Evolutionary conservation across 1,140 invertebrate species (phyloP).

Genomic region (Anastrepha obliqua): DNA sequence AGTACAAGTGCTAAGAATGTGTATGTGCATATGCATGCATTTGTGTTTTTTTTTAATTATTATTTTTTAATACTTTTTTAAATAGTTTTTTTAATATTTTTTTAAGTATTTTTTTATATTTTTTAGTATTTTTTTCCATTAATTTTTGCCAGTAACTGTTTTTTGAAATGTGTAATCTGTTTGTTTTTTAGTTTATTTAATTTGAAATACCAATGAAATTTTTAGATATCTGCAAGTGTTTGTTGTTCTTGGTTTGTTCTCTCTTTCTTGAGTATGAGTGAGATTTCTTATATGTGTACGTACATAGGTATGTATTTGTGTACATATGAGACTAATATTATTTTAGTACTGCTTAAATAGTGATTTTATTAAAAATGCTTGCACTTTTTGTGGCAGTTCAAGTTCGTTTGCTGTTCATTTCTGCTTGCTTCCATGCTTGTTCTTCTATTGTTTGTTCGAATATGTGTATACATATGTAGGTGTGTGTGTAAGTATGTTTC

Average conservation of each 20-base stretch:
- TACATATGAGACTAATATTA: not conserved
- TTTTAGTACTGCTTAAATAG: not conserved
- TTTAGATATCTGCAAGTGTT: too few species aligned
- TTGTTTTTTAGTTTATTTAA: too few species aligned
- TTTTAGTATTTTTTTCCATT: too few species aligned
- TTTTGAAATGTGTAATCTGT: too few species aligned
- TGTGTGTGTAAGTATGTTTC: too few species aligned
- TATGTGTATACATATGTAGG: not conserved
- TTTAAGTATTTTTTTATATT: not conserved
- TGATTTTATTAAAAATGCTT: constrained; percentile 6
- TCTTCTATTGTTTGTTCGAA: not conserved
- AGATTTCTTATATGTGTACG: not conserved
- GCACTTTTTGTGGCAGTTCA: constrained; percentile 41
- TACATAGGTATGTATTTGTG: not conserved
- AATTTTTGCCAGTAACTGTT: too few species aligned
- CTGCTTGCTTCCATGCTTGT: not conserved
- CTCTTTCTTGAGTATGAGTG: not conserved
- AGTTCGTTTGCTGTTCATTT: constrained; percentile 29
- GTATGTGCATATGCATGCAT: not conserved
- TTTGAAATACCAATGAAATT: too few species aligned
- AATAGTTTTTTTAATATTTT: not conserved
- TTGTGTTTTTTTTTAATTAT: not conserved
- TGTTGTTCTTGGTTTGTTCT: not conserved
- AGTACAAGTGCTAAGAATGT: not conserved
- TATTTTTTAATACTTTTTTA: not conserved